Conservation (phyloP, 2,888 invertebrate species). For the Julus scanicus region DNA sequence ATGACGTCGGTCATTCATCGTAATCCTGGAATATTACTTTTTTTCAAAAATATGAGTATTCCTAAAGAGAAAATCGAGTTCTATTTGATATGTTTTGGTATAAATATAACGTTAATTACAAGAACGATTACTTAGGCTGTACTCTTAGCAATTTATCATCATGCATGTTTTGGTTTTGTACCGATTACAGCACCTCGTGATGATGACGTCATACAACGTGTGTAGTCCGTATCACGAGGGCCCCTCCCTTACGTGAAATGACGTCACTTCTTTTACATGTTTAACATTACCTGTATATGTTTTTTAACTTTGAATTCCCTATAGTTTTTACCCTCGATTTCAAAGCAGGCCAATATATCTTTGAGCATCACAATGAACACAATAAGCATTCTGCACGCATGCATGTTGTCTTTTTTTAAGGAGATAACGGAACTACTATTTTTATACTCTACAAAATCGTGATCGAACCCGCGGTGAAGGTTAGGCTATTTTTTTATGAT, state of each 20-base stretch:
- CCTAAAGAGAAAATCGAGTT: no score
- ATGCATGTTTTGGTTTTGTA: no score
- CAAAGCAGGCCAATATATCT: neutral
- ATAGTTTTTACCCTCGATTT: neutral
- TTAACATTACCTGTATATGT: no score
- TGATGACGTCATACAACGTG: neutral
- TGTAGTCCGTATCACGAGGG: neutral
- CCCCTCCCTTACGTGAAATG: neutral
- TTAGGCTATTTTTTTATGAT: neutral
- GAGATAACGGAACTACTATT: constrained; percentile 1
- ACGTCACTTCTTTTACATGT: no score
- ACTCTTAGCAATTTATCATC: no score
- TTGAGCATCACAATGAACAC: neutral
- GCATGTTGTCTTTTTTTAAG: neutral
- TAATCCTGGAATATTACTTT: no score
- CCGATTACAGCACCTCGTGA: no score
- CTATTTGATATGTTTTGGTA: no score
- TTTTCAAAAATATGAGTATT: no score
- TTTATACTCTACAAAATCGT: neutral
- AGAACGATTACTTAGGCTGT: no score
- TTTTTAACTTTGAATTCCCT: neutral
- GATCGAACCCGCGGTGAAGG: neutral
- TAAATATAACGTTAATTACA: no score
- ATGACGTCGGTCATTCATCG: neutral
- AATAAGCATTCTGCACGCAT: constrained; percentile 1